Evolutionary conservation across 2,113 vertebrate species (phyloP).

Genomic region (Gobius niger): DNA sequence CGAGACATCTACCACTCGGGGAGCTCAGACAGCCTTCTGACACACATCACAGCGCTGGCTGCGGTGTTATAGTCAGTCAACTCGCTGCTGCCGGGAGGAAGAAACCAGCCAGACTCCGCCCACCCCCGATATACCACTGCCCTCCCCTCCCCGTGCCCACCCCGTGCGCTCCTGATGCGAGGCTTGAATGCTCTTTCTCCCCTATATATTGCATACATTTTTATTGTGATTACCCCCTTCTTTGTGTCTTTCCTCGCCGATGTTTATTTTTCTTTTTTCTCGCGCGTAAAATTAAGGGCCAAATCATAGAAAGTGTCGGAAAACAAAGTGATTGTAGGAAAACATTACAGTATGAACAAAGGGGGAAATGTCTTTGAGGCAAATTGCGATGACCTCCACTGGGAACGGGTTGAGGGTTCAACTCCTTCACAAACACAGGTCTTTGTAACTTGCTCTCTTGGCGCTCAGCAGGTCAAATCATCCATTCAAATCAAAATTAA

Average conservation of each 20-base stretch:
- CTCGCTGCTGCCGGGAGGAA: conserved; percentile 36
- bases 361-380: neutral
- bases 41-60: conserved; percentile 62
- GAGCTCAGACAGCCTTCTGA: conserved; percentile 74
- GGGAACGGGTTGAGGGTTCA: conserved; percentile 17
- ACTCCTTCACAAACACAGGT: neutral
- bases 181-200: neutral
- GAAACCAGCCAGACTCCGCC: conserved; percentile 47
- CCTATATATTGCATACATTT: neutral
- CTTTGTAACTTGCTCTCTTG: conserved; percentile 21
- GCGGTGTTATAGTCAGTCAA: conserved; percentile 52
- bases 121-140: conserved; percentile 36
- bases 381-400: neutral
- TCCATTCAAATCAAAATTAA: no score
- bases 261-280: neutral
- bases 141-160: neutral
- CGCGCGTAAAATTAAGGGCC: no score
- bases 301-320: no score
- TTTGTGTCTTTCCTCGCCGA: neutral
- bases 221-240: neutral
- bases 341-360: neutral
- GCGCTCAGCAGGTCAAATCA: no score
- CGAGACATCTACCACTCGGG: conserved; percentile 66
- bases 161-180: neutral
- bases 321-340: neutral